Evolutionary conservation across 2,797 vertebrate genomes (phyloP).

Genomic region (Leptoclinus maculatus): DNA sequence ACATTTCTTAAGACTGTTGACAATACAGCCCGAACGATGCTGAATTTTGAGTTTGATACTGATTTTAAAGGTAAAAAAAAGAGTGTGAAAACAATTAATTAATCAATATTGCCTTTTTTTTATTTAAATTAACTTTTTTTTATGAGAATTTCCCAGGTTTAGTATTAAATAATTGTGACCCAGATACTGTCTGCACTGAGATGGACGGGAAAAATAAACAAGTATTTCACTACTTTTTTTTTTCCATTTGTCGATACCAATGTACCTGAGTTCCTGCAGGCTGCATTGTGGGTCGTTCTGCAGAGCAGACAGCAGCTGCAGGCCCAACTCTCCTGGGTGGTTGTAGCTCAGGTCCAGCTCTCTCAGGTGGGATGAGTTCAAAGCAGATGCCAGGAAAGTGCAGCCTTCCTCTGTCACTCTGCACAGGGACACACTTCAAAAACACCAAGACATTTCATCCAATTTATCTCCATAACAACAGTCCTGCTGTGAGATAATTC

Average conservation of each 20-base stretch:
- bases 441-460: conserved; percentile 10
- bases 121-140: too few species aligned
- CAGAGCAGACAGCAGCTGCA: conserved; percentile 61
- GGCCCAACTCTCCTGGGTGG: conserved; percentile 65
- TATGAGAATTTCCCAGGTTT: too few species aligned
- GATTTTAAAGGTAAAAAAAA: too few species aligned
- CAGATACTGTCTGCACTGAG: background rate
- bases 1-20: background rate
- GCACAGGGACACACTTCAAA: conserved; percentile 71
- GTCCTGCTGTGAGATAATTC: conserved; percentile 27
- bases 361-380: conserved; percentile 64
- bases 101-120: too few species aligned
- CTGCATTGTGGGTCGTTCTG: conserved; percentile 64
- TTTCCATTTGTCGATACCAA: background rate
- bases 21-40: too few species aligned
- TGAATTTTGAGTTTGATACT: background rate
- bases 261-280: conserved; percentile 69
- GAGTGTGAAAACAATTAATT: too few species aligned
- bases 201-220: background rate
- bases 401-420: conserved; percentile 71
- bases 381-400: conserved; percentile 63
- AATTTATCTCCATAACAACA: background rate
- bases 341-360: conserved; percentile 78
- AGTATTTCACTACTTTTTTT: background rate
- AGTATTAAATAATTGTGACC: background rate